Percentiles rank a stretch among this genome's conserved stretches.
These are phyloP conservation scores for human (Homo sapiens) DNA, from an alignment of 2,113 vertebrate genomes.

Conservation along the genomic window DNA sequence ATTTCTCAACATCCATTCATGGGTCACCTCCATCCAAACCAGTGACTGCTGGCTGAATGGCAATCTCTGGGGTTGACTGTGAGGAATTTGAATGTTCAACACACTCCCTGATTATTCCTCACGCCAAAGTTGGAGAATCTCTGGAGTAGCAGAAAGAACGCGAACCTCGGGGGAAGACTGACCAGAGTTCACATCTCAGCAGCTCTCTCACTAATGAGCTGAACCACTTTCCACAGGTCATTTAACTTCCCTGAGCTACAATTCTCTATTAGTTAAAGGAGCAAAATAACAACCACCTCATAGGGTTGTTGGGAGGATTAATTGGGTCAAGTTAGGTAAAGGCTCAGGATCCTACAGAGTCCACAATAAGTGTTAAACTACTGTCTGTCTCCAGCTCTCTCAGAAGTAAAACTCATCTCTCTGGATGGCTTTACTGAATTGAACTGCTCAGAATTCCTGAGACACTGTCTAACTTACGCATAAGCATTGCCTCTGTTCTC, in stretches of 20 bases:
- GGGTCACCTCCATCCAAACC: background rate
- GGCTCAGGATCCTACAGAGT: background rate
- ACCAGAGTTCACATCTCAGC: background rate
- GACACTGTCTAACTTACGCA: background rate
- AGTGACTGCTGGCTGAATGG: background rate
- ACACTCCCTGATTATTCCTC: background rate
- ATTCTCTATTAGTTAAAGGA: background rate
- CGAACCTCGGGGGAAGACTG: background rate
- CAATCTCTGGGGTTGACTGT: background rate
- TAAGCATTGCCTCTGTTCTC: background rate
- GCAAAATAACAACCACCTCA: background rate
- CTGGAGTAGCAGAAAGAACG: background rate
- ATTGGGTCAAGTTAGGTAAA: background rate
- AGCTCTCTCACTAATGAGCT: background rate
- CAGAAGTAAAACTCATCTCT: background rate
- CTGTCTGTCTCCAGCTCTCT: background rate
- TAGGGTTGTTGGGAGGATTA: background rate
- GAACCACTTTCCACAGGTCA: background rate
- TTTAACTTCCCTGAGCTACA: background rate
- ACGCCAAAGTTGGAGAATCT: background rate
- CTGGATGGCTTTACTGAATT: background rate
- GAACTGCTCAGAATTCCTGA: background rate
- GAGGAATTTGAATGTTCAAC: background rate
- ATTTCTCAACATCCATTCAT: background rate
- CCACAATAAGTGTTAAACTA: background rate